Percentiles rank a stretch among this genome's conserved stretches.
These are phyloP conservation scores for Elanoides forficatus DNA, from an alignment of 2,113 vertebrate genomes.

Conservation along the genomic window DNA sequence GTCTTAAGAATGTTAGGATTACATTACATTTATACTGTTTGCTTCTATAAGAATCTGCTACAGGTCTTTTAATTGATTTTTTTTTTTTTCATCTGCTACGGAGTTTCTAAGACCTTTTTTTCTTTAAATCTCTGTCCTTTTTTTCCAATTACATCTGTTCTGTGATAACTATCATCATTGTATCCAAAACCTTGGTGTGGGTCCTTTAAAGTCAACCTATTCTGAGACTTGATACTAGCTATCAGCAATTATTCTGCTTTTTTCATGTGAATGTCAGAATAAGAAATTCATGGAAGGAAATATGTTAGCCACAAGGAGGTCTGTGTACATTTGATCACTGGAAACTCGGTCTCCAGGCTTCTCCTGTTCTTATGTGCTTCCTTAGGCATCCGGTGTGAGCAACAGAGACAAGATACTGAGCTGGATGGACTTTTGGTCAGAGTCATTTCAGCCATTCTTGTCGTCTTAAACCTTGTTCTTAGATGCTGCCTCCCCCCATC, in stretches of 20 bases:
- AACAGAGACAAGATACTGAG: neutral
- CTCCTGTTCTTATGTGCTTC: neutral
- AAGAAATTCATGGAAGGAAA: neutral
- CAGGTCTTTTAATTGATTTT: neutral
- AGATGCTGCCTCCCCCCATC: neutral
- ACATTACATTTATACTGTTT: neutral
- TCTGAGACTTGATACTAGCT: neutral
- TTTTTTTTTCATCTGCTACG: neutral
- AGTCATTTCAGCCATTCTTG: neutral
- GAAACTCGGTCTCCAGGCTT: neutral
- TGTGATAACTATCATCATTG: neutral
- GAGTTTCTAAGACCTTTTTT: neutral
- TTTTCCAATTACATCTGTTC: neutral
- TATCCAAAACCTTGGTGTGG: neutral
- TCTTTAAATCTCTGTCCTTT: neutral
- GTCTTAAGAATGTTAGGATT: neutral
- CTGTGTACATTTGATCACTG: neutral
- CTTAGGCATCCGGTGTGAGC: neutral
- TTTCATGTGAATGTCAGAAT: neutral
- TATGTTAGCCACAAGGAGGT: neutral
- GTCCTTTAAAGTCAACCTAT: neutral
- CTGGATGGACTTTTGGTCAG: neutral
- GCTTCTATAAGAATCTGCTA: neutral
- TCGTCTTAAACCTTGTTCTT: neutral
- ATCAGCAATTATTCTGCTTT: neutral